Base-by-base conservation (phyloP, 1,140 invertebrate genomes). In the Zophobas morio region DNA sequence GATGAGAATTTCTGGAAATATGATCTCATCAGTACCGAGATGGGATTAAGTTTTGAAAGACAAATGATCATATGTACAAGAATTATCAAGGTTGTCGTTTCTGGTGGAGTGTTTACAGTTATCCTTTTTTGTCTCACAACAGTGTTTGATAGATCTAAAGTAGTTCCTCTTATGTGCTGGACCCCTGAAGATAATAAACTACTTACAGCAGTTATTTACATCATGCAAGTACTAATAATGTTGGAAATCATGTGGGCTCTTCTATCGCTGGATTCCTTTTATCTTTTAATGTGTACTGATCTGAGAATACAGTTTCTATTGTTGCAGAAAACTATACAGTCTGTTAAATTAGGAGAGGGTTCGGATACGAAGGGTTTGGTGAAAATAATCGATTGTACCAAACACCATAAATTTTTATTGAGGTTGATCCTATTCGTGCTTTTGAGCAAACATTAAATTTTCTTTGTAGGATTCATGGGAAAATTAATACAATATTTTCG, bases 291-390 rank as follows among this genome's bases (percentile, higher is more conserved):
- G 40, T 66, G 60, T 42, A 66, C 60, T 3, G 60, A 66, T 40
- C 60, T 66, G 4, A 40, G 60, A 47, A 66, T 66, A 20, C 60
- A 66, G 8, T 66, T 66, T 66, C 40, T 66, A 3, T 33, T 66
- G 5, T 39, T 66, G 2, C 60, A 66, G 6, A 42, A 40, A 20
- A 66, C 32, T 37, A 66, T 66, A 0, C 40, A 46, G 33, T 36
- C 60, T 4, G 6, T 66, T 42, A 4, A 42, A 4, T 66, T 66
- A 4, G 56, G 56, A 1, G 6, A 2, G 37, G 35, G 36, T 6
- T 34, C 20, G 3, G 36, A 60, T 60, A 2, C 3, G 6, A 37
- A 60, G 37, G 36, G 34, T 36, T 60, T 60, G 3, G 8, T 6
- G 1, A 60, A 60, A 60, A 60, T 60, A 4, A 35, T 60, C n/a